phyloP scores from a whole-genome alignment of 2,113 vertebrate genomes.

The Smithornis capensis region DNA sequence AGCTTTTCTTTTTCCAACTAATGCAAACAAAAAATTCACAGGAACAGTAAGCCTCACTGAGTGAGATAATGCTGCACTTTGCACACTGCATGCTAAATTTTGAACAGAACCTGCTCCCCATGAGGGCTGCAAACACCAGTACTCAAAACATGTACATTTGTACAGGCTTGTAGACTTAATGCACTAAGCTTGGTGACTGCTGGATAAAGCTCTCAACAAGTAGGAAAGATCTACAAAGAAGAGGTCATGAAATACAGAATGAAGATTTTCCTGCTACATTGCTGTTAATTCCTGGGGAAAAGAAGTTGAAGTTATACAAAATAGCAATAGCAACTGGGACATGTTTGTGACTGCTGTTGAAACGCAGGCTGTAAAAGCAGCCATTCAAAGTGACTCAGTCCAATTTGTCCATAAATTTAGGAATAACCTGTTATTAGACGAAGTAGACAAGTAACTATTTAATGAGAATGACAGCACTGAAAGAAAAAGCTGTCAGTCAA shows the following conservation, averaged over 20 bases:
- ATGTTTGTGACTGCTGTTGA: background rate
- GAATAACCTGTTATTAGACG: background rate
- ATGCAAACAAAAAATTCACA: background rate
- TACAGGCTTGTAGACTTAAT: background rate
- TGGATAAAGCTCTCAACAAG: background rate
- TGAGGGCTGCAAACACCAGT: background rate
- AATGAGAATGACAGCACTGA: background rate
- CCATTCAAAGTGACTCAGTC: background rate
- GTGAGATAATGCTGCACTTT: background rate
- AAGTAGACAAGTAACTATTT: background rate
- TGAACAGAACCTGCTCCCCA: background rate
- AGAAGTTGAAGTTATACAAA: background rate
- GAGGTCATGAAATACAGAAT: background rate
- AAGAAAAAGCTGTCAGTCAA: constrained; percentile 23
- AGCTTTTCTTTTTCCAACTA: background rate
- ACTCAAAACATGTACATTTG: background rate
- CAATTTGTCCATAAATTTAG: background rate
- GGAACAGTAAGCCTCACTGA: background rate
- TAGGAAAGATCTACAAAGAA: background rate
- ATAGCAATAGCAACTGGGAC: background rate
- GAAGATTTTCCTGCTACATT: background rate
- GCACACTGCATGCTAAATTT: background rate
- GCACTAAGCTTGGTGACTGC: background rate
- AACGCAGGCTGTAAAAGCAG: background rate
- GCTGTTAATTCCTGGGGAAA: background rate